Conservation (phyloP, 2,888 invertebrate genomes). For the Linnaemya tessellans region DNA sequence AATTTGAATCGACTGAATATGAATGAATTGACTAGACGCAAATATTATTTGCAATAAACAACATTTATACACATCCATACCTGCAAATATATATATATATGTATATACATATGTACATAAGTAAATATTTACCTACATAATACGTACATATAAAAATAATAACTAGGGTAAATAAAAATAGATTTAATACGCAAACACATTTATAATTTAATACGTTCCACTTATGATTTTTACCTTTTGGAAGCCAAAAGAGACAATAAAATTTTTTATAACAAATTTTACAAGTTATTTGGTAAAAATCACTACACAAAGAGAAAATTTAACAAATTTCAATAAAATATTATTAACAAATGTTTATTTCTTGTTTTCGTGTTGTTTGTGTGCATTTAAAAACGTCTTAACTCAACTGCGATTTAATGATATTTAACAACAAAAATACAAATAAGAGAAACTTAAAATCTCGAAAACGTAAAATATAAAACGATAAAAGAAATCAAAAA, state of each 20-base stretch:
- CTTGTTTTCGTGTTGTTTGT: slow-evolving; percentile 11
- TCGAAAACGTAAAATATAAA: slow-evolving; percentile 7
- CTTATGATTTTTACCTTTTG: slow-evolving; percentile 4
- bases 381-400: slow-evolving; percentile 61
- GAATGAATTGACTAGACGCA: too few species aligned
- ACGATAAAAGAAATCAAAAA: slow-evolving; percentile 47
- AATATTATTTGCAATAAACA: too few species aligned
- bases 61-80: not conserved
- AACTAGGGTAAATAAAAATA: not conserved
- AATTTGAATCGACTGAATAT: too few species aligned
- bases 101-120: not conserved
- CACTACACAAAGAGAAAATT: slow-evolving; percentile 6
- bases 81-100: not conserved
- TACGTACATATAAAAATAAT: not conserved
- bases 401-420: slow-evolving; percentile 70
- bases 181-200: not conserved
- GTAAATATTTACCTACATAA: too few species aligned
- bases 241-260: not conserved
- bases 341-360: slow-evolving; percentile 12
- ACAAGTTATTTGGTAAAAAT: not conserved
- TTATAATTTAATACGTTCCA: too few species aligned
- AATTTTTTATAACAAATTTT: not conserved
- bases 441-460: slow-evolving; percentile 67
- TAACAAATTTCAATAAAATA: not conserved
- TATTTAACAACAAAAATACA: slow-evolving; percentile 47